Base-by-base conservation (phyloP, 2,888 invertebrate genomes). In the Teinopalpus imperialis region DNA sequence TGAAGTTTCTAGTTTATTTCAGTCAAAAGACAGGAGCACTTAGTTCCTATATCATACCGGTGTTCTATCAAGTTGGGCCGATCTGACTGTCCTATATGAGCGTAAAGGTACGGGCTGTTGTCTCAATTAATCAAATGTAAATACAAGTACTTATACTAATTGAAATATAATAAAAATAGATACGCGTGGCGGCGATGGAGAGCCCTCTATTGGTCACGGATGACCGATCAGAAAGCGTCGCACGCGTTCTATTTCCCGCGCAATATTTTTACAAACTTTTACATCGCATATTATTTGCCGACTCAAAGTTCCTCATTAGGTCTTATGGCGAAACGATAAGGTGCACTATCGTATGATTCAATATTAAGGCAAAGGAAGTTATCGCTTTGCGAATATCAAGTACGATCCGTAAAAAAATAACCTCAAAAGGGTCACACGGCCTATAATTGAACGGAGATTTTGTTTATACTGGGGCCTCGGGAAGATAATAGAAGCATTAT, bases 101-200 rank as follows among this genome's bases (percentile, higher is more conserved):
- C n/a, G n/a, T n/a, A n/a, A n/a, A n/a, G n/a, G n/a, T n/a, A n/a
- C n/a, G n/a, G n/a, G n/a, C n/a, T n/a, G n/a, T n/a, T n/a, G n/a
- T n/a, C n/a, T n/a, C n/a, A n/a, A n/a, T 71, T 72, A 81, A 83
- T 81, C 81, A 44, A 44, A 39, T 27, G 5, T 32, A 27, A 14
- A 27, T 21, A 32, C 13, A 14, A 39, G 39, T 32, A 27, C 45
- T 32, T 21, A 12, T 23, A 24, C 27, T 46, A 41, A 46, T 40
- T 46, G 46, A 74, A 81, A 69, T 64, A 66, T 80, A 82, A 82
- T 73, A 81, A 66, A 62, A 61, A 66, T 68, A 66, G 60, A 61
- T 56, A 58, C 87, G 81, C 85, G 86, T 86, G 86, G 49, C 81
- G 24, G 61, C 54, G 71, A 66, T 63, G 57, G 63, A 63, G 75